Evolutionary conservation across 2,888 invertebrate species (phyloP).

Genomic region (Oasisia sp.): DNA sequence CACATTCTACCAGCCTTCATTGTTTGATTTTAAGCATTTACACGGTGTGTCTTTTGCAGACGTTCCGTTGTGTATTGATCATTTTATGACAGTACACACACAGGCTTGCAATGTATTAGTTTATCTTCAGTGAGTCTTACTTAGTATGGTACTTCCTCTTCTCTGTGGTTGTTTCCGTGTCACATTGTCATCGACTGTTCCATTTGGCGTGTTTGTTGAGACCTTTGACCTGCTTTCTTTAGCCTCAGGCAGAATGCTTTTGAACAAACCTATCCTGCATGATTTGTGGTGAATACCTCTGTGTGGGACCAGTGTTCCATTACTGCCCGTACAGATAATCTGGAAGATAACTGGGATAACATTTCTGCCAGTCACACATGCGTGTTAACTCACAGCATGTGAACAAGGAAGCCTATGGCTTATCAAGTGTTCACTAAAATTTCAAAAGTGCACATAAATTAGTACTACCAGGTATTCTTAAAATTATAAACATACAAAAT

Average conservation of each 20-base stretch:
- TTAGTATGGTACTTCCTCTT: neutral
- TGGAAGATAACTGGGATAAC: neutral
- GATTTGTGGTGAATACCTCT: neutral
- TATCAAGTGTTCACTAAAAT: too few species aligned
- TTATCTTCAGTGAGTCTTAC: neutral
- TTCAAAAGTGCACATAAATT: too few species aligned
- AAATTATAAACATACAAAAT: too few species aligned
- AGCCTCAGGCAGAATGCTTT: neutral
- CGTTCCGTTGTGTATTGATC: neutral
- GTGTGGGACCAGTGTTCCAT: neutral
- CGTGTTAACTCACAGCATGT: too few species aligned
- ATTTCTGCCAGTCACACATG: too few species aligned
- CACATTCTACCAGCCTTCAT: neutral
- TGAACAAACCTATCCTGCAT: neutral
- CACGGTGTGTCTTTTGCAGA: neutral
- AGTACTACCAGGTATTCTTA: too few species aligned
- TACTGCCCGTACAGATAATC: neutral
- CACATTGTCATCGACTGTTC: neutral
- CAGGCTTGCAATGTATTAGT: neutral
- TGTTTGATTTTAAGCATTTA: neutral
- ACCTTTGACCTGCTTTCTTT: neutral
- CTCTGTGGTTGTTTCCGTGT: neutral
- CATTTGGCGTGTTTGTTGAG: neutral
- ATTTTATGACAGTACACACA: neutral
- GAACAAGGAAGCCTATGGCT: too few species aligned